Conservation (phyloP, 2,113 vertebrate species). For the Panthera leo region DNA sequence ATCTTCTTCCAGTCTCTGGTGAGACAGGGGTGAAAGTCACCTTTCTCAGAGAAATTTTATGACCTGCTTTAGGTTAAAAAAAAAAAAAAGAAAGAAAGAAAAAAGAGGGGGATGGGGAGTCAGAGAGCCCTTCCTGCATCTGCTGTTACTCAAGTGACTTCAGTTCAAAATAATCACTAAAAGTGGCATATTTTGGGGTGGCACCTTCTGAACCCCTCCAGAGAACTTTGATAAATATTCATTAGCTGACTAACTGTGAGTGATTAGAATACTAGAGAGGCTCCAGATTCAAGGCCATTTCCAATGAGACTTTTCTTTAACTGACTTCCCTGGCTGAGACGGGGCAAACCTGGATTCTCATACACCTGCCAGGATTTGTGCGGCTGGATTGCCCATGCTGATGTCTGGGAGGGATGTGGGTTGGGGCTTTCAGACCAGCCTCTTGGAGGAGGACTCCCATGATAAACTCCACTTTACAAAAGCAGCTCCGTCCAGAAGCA, state of each 20-base stretch:
- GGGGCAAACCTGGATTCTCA: neutral
- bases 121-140: neutral
- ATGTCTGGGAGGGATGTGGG: neutral
- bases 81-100: no score
- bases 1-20: neutral
- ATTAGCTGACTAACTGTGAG: neutral
- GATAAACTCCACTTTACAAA: neutral
- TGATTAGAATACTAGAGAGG: neutral
- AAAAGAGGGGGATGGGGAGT: neutral
- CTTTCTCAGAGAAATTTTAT: neutral
- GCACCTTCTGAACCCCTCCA: neutral
- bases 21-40: neutral
- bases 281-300: neutral
- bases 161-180: neutral
- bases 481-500: neutral
- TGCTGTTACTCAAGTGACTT: neutral
- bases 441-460: neutral
- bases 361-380: neutral
- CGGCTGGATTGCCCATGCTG: rapidly evolving
- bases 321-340: neutral
- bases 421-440: neutral
- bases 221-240: neutral
- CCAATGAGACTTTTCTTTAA: neutral
- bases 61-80: neutral
- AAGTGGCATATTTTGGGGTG: neutral